Base-by-base conservation (phyloP, 2,797 vertebrate genomes). In the Pipistrellus pygmaeus region DNA sequence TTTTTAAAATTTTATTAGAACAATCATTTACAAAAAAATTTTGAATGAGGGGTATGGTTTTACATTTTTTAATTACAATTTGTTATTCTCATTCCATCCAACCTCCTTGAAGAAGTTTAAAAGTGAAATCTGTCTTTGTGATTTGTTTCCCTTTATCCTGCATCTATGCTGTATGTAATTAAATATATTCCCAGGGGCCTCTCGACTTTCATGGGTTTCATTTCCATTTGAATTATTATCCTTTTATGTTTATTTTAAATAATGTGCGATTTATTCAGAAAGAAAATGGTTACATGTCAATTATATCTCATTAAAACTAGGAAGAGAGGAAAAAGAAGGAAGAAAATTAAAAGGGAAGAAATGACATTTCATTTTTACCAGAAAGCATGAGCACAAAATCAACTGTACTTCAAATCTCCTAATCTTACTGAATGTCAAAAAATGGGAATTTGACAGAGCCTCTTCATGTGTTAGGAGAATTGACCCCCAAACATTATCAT, bases 221-320 rank as follows among this genome's bases (percentile, higher is more conserved):
- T 88, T 81, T 73, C 48, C 20, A 64, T 53, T 93, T 91, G 62
- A 89, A 84, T 76, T 72, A 81, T 87, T 84, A 68, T 86, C 51
- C 38, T 62, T 77, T 90, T 68, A 57, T 55, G 14, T 66, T 84
- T 93, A 57, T 85, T 93, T 93, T 91, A 83, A 92, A 66, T 81
- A 82, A 85, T 30, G 8, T 17, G 2, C 73, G 41, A 82, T 85
- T 88, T 60, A 78, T 69, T 76, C 53, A 89, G 38, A 66, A 81
- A 93, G 85, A 89, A 82, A 75, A 86, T 68, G 68, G n/a, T 38
- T 78, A 30, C 25, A 32, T 68, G 93, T 91, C 77, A 82, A 87
- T 41, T 68, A 68, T 44, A 62, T 82, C 83, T 91, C 76, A 87
- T 75, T 75, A 23, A 91, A 91, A 60, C 48, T 75, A 57, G 38